Base-by-base conservation (phyloP, 2,113 vertebrate species). In the Mungos mungo region DNA sequence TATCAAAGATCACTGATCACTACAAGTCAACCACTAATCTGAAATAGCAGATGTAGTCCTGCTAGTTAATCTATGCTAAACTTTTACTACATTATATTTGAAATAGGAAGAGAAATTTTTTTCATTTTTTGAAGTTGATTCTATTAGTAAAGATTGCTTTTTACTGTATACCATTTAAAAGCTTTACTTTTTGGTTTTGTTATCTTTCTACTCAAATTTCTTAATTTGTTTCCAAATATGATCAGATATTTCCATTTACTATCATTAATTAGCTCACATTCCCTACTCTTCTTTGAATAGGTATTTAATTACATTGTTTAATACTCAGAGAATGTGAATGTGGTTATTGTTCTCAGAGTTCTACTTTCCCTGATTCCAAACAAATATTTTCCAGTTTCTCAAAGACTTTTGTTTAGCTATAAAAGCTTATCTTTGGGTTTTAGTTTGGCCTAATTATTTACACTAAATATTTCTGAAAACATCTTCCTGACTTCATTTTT, bases 201-300 rank as follows among this genome's bases (percentile, higher is more conserved):
- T 25, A 68, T 25, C 90, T 96, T 95, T 88, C 38, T 54, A 45
- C 9, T 6, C 18, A 82, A n/a, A 65, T 57, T 90, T 69, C 25
- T 82, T 38, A 71, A 38, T 35, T 85, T 77, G 0, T 88, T 31
- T 52, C 19, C 23, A 85, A 74, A 88, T 33, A 52, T 71, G 25
- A 92, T 45, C 74, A 94, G 25, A 52, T 68, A 80, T 90, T 87
- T 93, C 33, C 52, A 79, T 87, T 93, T 90, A n/a, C 68, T 5
- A 72, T 85, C 66, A 52, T 91, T 88, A 65, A 74, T 57, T 88
- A 63, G 18, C 19, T 38, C 35, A 66, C 5, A 45, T 35, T 2
- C 4, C 7, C 13, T 86, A 31, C 2, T 77, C 19, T 84, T 96
- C 57, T 82, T 66, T 92, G 16, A 95, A 89, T 16, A 83, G 9